A percentile compares a stretch with the other conserved stretches of the same genome.
These are phyloP conservation scores for Lobophora halterata DNA, from an alignment of 2,888 invertebrate genomes.

Conservation along the genomic window DNA sequence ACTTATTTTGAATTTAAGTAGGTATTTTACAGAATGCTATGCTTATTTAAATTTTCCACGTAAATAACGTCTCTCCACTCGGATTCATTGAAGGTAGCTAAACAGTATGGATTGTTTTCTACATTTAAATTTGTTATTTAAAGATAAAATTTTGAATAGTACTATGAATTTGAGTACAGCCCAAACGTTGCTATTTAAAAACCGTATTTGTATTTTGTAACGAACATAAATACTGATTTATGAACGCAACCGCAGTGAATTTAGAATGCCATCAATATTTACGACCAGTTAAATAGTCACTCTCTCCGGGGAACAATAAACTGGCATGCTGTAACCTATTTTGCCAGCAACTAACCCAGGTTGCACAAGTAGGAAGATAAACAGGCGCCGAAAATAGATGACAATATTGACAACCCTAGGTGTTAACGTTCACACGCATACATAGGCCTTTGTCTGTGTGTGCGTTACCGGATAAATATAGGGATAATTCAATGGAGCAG, in stretches of 20 bases:
- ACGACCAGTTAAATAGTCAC: conserved; percentile 19
- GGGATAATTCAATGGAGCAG: conserved; percentile 32
- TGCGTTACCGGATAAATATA: conserved; percentile 44
- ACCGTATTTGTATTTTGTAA: conserved; percentile 9
- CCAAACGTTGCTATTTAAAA: conserved; percentile 1
- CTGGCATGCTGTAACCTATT: conserved; percentile 42
- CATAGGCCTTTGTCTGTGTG: conserved; percentile 23
- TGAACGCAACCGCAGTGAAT: conserved; percentile 5
- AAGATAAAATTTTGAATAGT: too few species aligned
- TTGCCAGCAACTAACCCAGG: conserved; percentile 36
- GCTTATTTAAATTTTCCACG: too few species aligned
- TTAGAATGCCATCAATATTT: conserved; percentile 8
- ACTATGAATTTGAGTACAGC: too few species aligned
- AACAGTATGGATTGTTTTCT: too few species aligned
- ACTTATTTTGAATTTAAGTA: too few species aligned
- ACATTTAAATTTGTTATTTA: too few species aligned
- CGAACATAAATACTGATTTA: neutral
- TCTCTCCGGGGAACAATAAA: conserved; percentile 32
- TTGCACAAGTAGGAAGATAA: conserved; percentile 64
- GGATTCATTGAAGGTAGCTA: too few species aligned
- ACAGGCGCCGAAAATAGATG: conserved; percentile 49
- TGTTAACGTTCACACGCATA: conserved; percentile 25
- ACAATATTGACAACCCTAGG: conserved; percentile 50
- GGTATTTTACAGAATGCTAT: too few species aligned
- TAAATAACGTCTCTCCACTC: too few species aligned